Evolutionary conservation across 2,888 invertebrate species (phyloP).

Genomic region (Tipula vernalis): DNA sequence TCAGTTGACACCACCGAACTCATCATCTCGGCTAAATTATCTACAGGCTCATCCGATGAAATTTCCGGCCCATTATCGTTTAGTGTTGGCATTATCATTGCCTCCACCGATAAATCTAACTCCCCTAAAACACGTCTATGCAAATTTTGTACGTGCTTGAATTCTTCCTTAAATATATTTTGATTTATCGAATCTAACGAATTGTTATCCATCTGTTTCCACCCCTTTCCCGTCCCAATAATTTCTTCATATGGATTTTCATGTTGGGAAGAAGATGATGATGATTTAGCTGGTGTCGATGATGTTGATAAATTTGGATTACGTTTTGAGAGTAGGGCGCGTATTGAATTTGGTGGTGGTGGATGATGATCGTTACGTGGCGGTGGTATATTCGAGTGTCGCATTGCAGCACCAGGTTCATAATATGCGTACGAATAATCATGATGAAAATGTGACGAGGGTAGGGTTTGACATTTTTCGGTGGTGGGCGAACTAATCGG

Average conservation of each 20-base stretch:
- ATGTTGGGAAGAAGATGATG: conserved; percentile 40
- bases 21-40: conserved; percentile 9
- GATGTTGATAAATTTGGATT: conserved; percentile 24
- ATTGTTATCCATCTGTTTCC: conserved; percentile 33
- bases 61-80: conserved; percentile 36
- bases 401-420: conserved; percentile 51
- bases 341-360: conserved; percentile 33
- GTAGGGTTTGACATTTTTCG: conserved; percentile 13
- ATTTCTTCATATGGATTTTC: conserved; percentile 42
- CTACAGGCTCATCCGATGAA: conserved; percentile 47
- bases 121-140: conserved; percentile 76
- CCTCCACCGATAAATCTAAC: conserved; percentile 76
- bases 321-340: conserved; percentile 31
- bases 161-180: conserved; percentile 69
- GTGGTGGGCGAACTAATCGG: conserved; percentile 27
- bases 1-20: conserved; percentile 32
- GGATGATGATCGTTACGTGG: conserved; percentile 27
- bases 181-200: conserved; percentile 53
- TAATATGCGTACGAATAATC: conserved; percentile 80
- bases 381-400: conserved; percentile 51
- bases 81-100: conserved; percentile 75
- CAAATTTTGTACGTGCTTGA: conserved; percentile 68
- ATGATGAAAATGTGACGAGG: conserved; percentile 26
- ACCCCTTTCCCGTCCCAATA: conserved; percentile 17
- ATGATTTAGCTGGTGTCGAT: conserved; percentile 7